Evolutionary conservation across 2,113 vertebrate species (phyloP), one percentile per base, ranked within the genome.

Genomic region (Albula goreensis): DNA sequence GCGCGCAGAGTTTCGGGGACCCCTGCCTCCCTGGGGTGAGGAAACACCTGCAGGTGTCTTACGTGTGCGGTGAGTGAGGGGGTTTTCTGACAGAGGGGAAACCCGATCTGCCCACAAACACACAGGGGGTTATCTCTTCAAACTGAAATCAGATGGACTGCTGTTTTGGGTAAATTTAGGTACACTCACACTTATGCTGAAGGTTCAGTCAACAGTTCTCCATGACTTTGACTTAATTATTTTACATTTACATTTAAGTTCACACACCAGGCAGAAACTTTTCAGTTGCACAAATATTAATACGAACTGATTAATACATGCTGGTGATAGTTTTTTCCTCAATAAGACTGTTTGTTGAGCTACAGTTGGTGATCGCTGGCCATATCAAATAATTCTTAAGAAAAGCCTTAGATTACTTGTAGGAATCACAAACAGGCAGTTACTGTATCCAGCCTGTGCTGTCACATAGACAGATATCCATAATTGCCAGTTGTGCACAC

Each of bases 11-110:
- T 85, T 97, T 98, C 0, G 97, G 97, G 60, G 96, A 98, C 88
- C 97, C 97, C 0, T 98, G 97, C 87, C 96, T 97, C 50, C 96
- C 97, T 0, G 96, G 96, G 82, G 96, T 87, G 77, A 97, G 94
- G 93, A 98, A 97, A 88, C 96, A 98, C 88, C 94, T 98, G 90
- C 94, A 96, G 8, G 97, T 98, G 41, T 97, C 97, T 89, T 98
- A 96, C 83, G 96, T 96, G 0, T 98, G 97, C 22, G 97, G 97
- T 97, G 87, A 93, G 95, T 92, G 85, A 89, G 11, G 17, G 5
- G n/a, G n/a, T n/a, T n/a, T n/a, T n/a, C 6, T 70, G 63, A 56
- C 12, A 12, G 4, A 66, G 6, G 2, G 53, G 53, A 56, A 63
- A 4, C 1, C 60, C 10, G 25, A 74, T 74, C 70, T 31, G 22